Evolutionary conservation across 1,140 invertebrate species (phyloP).

Genomic region (Dendroctonus valens): DNA sequence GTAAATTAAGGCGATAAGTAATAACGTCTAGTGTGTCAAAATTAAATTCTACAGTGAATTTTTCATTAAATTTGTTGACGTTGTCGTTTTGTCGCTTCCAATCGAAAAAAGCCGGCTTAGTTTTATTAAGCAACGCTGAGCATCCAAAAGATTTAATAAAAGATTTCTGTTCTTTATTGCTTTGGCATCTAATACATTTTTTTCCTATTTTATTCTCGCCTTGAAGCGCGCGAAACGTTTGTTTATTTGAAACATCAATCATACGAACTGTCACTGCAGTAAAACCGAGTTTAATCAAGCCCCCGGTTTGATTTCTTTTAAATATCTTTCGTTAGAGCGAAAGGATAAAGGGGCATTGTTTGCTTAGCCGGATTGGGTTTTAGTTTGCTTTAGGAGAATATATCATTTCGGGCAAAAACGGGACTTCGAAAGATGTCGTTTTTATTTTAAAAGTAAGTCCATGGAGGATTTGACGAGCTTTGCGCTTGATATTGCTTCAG

Average conservation of each 20-base stretch:
- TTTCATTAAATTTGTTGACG: too few species aligned
- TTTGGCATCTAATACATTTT: slow-evolving; percentile 43
- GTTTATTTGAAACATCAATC: slow-evolving; percentile 46
- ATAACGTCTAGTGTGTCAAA: too few species aligned
- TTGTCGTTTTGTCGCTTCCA: too few species aligned
- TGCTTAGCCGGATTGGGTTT: slow-evolving; percentile 26
- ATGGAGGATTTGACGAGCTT: too few species aligned
- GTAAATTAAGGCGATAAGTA: too few species aligned
- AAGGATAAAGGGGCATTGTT: slow-evolving; percentile 26
- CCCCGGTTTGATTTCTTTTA: slow-evolving; percentile 28
- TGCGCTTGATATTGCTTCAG: too few species aligned
- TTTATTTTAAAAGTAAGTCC: not conserved
- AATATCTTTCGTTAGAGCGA: slow-evolving; percentile 29
- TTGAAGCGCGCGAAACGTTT: slow-evolving; percentile 36
- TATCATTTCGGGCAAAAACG: slow-evolving; percentile 14
- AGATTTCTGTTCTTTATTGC: slow-evolving; percentile 43
- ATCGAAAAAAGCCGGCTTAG: slow-evolving; percentile 10
- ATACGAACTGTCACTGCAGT: slow-evolving; percentile 39
- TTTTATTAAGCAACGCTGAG: slow-evolving; percentile 45
- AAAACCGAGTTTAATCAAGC: slow-evolving; percentile 45
- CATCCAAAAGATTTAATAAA: slow-evolving; percentile 45
- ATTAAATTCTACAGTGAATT: too few species aligned
- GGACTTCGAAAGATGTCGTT: slow-evolving; percentile 3
- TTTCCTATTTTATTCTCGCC: slow-evolving; percentile 39
- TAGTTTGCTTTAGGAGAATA: slow-evolving; percentile 18